Base-by-base conservation (phyloP, 2,888 invertebrate species). In the Sphaerophoria rueppellii region DNA sequence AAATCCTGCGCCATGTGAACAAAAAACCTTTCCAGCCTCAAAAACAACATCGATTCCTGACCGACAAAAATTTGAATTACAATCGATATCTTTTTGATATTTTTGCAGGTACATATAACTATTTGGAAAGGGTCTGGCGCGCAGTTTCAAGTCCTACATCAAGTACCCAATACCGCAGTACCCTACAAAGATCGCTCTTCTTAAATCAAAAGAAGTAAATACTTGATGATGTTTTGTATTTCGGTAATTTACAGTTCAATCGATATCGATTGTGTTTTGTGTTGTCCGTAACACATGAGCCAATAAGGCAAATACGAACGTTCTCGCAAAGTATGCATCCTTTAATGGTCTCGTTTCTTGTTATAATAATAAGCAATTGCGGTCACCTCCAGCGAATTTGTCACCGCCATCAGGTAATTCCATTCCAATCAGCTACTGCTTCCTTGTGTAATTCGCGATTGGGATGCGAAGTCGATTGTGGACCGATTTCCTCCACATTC, bases 31-130 rank as follows among this genome's bases (percentile, higher is more conserved):
- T 71, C 52, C 78, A 24, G 1, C 24, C 24, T 24, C 32, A 57
- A 46, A 14, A 48, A 58, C 57, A 24, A 32, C 55, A 75, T 76
- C 57, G 67, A 55, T 72, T 54, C 63, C 73, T 78, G 16, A 57
- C 81, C 82, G 37, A 55, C 54, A 54, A 57, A 85, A 85, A 85
- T 85, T 85, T 85, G 85, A 85, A 85, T 85, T 85, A 85, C 85
- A 85, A 85, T 85, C 85, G 81, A 81, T 85, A 85, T 67, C 32
- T 79, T 37, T 1, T 40, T 37, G 52, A 54, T 54, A 24, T 43
- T 16, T 71, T 9, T 43, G 24, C 24, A 24, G 24, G 24, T 24
- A 24, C 24, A 43, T 40, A 40, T 43, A 61, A 61, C 65, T 55
- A 77, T 63, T 70, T 79, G 50, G 40, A 75, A 43, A 57, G 60